Conservation (phyloP, 2,888 invertebrate species). For the Pandemis cinnamomeana region DNA sequence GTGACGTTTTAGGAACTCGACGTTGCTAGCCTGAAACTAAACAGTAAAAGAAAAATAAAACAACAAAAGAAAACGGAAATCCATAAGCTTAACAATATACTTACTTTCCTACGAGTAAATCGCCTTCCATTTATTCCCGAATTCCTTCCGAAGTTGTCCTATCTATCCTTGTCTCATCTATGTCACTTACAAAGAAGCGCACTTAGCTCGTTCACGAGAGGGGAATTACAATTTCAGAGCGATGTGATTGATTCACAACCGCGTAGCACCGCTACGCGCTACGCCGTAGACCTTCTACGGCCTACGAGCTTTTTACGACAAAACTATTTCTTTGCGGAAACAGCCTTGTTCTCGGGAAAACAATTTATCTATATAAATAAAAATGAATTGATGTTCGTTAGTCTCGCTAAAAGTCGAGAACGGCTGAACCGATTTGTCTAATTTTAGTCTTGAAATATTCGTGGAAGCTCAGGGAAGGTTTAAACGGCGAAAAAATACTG, state of each 20-base stretch:
- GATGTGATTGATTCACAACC: constrained; percentile 1
- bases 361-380: no score
- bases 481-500: no score
- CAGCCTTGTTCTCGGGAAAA: constrained; percentile 2
- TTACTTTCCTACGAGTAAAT: background rate
- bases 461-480: no score
- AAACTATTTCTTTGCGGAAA: constrained; percentile 14
- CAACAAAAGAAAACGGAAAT: no score
- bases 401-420: no score
- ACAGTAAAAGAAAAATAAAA: no score
- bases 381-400: no score
- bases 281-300: constrained; percentile 13
- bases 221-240: constrained; percentile 14
- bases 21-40: no score
- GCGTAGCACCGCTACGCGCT: constrained; percentile 13
- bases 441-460: no score
- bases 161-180: constrained; percentile 3
- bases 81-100: no score
- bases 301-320: constrained; percentile 5
- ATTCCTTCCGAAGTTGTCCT: background rate
- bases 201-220: constrained; percentile 4
- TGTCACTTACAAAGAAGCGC: constrained; percentile 7
- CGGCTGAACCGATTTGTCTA: no score
- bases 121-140: background rate
- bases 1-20: no score